These are phyloP conservation scores for Epizoanthus fatuus DNA, from an alignment of 92 coral and sea anemone genomes.

Conservation along the genomic window DNA sequence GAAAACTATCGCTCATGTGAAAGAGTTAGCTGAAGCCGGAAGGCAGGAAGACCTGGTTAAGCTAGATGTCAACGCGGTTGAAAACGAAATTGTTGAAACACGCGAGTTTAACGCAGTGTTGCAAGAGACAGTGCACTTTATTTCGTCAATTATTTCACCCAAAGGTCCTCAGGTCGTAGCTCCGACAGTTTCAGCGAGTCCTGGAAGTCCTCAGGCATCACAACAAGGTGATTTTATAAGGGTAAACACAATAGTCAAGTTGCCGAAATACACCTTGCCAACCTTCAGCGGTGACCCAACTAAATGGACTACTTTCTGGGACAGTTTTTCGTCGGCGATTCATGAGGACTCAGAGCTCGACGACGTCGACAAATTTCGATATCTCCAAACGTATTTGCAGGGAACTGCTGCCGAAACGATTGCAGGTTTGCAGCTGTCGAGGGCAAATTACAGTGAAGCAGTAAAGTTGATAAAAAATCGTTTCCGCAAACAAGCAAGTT, in stretches of 20 bases:
- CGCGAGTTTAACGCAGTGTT: too few relatives aligned
- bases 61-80: too few relatives aligned
- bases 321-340: conserved; percentile 44
- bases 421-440: conserved; percentile 34
- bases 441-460: conserved; percentile 48
- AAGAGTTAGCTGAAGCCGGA: too few relatives aligned
- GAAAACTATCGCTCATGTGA: too few relatives aligned
- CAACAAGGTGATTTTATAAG: too few relatives aligned
- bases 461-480: conserved; percentile 32
- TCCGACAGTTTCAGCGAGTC: too few relatives aligned
- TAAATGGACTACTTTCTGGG: conserved; percentile 53
- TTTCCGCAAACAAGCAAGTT: conserved; percentile 39
- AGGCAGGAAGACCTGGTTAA: too few relatives aligned
- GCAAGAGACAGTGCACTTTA: too few relatives aligned
- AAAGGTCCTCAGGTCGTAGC: too few relatives aligned
- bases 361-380: conserved; percentile 49
- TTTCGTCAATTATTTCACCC: too few relatives aligned
- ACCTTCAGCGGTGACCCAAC: background rate
- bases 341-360: conserved; percentile 18
- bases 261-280: background rate
- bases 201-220: too few relatives aligned
- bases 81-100: too few relatives aligned
- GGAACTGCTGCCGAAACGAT: conserved; percentile 44
- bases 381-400: conserved; percentile 18
- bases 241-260: background rate